Base-by-base conservation (phyloP, 1,140 invertebrate genomes). In the Ceratitis capitata region DNA sequence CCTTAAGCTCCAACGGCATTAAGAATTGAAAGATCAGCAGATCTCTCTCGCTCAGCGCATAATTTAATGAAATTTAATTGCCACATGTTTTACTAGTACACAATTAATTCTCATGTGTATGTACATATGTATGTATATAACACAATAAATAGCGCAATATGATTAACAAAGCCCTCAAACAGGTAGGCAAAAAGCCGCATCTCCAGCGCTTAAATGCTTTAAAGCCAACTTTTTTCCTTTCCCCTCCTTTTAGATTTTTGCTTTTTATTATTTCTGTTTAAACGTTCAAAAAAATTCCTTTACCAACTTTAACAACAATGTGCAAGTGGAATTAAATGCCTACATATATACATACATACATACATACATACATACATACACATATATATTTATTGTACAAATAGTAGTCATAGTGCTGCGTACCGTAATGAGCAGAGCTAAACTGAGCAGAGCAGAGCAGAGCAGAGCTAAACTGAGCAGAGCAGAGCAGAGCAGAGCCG, bases 221-320 rank as follows among this genome's bases (percentile, higher is more conserved):
- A 23, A 78, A 45, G 69, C 39, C 32, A 45, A 45, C 16, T 45
- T 45, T 78, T 78, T 45, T 45, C 32, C 12, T 78, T 78, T 78
- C 45, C 4, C 0, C 26, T 56, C 4, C n/a, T 56, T 56, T 56
- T 10, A 1, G 29, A 26, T 61, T 61, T 61, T 26, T 29, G 56
- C 56, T n/a, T n/a, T n/a, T n/a, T n/a, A n/a, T n/a, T n/a, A n/a
- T n/a, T n/a, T n/a, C n/a, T n/a, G n/a, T n/a, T n/a, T 78, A 78
- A 78, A 78, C 69, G 69, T 78, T 78, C 69, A 39, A 45, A 78
- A 78, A 78, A 78, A 78, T 78, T 78, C 69, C 69, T 78, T 45
- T 78, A 78, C 35, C 69, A 78, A 45, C 69, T 45, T 56, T n/a
- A 23, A 78, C n/a, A 42, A 45, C n/a, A 78, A 78, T 78, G 39